phyloP scores from a whole-genome alignment of 2,797 vertebrate genomes.

The Argentina silus region DNA sequence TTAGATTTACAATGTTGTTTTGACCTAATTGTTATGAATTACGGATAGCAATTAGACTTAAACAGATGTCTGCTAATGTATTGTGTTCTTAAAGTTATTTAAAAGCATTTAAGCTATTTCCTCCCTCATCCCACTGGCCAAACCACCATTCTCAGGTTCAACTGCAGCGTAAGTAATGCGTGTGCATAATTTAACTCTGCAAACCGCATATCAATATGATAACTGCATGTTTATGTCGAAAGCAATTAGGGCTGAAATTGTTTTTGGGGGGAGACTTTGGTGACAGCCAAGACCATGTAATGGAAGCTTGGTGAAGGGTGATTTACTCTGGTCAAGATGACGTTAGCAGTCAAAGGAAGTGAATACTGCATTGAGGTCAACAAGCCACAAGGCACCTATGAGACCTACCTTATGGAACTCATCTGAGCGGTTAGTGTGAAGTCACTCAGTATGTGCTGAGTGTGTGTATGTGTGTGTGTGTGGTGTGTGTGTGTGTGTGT shows the following conservation, averaged over 20 bases:
- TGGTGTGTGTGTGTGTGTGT: constrained; percentile 26
- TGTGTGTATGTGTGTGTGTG: constrained; percentile 27
- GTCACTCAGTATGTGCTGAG: constrained; percentile 5
- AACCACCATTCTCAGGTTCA: constrained; percentile 50
- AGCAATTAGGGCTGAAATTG: constrained; percentile 68
- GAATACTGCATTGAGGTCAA: constrained; percentile 66
- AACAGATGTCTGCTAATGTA: constrained; percentile 56
- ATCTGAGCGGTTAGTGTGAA: constrained; percentile 52
- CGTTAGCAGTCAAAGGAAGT: constrained; percentile 64
- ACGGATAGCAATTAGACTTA: constrained; percentile 49
- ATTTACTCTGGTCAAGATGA: constrained; percentile 63
- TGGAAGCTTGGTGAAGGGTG: constrained; percentile 50
- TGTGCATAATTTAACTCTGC: constrained; percentile 55
- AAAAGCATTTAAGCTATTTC: constrained; percentile 57
- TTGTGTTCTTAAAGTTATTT: constrained; percentile 43
- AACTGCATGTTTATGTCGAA: constrained; percentile 65
- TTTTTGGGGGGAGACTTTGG: constrained; percentile 35
- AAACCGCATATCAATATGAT: constrained; percentile 64
- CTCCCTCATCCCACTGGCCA: constrained; percentile 28
- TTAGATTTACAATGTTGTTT: constrained; percentile 1
- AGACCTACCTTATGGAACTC: constrained; percentile 61
- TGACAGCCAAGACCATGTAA: constrained; percentile 61
- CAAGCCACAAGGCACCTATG: constrained; percentile 58
- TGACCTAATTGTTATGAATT: constrained; percentile 51
- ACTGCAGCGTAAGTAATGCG: constrained; percentile 41